These are phyloP conservation scores for Sandelia bainsii DNA, from an alignment of 2,797 vertebrate species.

Conservation along the genomic window DNA sequence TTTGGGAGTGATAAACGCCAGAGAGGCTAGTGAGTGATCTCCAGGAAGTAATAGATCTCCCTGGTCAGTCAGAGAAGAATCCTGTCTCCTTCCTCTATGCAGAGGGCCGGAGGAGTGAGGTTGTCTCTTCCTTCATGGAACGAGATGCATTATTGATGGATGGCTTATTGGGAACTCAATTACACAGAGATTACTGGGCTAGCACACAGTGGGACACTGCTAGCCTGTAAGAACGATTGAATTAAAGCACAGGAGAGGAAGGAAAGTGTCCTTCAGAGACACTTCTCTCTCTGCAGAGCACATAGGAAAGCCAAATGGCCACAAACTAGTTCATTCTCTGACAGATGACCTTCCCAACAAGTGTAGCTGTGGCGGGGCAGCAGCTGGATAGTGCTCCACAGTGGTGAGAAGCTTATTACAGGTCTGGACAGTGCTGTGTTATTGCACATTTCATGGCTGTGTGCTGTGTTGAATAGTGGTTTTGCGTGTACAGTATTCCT, in stretches of 20 bases:
- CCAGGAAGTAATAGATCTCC: slow-evolving; percentile 66
- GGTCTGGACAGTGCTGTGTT: slow-evolving; percentile 23
- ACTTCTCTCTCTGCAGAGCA: slow-evolving; percentile 62
- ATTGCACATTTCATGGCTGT: slow-evolving; percentile 36
- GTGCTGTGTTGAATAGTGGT: slow-evolving; percentile 22
- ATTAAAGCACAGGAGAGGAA: slow-evolving; percentile 80
- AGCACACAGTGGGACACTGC: slow-evolving; percentile 79
- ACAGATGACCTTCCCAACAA: slow-evolving; percentile 77
- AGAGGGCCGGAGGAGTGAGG: slow-evolving; percentile 53
- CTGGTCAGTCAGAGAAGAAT: slow-evolving; percentile 53
- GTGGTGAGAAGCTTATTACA: slow-evolving; percentile 34
- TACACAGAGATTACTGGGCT: slow-evolving; percentile 86
- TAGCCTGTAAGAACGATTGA: slow-evolving; percentile 84
- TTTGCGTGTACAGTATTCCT: slow-evolving; percentile 33
- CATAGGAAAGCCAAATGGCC: slow-evolving; percentile 71
- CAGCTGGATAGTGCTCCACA: slow-evolving; percentile 35
- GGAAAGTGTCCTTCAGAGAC: slow-evolving; percentile 84
- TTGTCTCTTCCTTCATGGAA: slow-evolving; percentile 74
- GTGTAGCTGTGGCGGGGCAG: slow-evolving; percentile 51
- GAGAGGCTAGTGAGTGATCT: slow-evolving; percentile 44
- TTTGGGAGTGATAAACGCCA: slow-evolving; percentile 30
- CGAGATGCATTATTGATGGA: slow-evolving; percentile 88
- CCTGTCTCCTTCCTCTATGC: slow-evolving; percentile 65
- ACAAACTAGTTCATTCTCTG: slow-evolving; percentile 74
- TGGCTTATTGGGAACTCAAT: slow-evolving; percentile 88